A percentile compares a stretch with the other conserved stretches of the same genome.
Conservation (phyloP, 2,113 vertebrate species). For the Rostratula benghalensis region DNA sequence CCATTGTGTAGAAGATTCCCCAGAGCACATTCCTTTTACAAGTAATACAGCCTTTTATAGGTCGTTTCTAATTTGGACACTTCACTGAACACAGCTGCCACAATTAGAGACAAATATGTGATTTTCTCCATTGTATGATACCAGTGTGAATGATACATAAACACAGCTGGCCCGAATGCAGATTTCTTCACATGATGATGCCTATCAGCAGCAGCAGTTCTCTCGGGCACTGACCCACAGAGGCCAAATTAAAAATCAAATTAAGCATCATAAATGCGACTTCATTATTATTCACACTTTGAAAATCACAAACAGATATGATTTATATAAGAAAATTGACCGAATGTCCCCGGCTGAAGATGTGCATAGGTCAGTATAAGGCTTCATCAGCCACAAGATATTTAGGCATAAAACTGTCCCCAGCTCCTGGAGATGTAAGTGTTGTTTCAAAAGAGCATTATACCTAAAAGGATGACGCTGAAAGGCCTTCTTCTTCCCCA, state of each 20-base stretch:
- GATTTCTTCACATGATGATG: constrained; percentile 32
- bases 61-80: constrained; percentile 65
- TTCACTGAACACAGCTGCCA: constrained; percentile 69
- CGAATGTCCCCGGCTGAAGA: neutral
- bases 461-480: neutral
- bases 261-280: constrained; percentile 36
- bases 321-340: neutral
- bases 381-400: neutral
- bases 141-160: constrained; percentile 52
- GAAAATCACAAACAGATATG: neutral
- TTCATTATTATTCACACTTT: constrained; percentile 24
- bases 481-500: neutral
- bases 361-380: neutral
- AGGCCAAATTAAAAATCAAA: constrained; percentile 60
- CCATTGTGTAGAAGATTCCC: constrained; percentile 39
- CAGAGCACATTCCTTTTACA: constrained; percentile 14
- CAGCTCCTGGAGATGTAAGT: neutral
- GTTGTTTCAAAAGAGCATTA: neutral
- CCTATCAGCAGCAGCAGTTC: neutral
- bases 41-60: constrained; percentile 38
- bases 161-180: constrained; percentile 60
- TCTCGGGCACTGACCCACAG: constrained; percentile 39
- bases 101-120: constrained; percentile 68
- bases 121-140: constrained; percentile 58
- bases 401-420: neutral